phyloP scores from a whole-genome alignment of 2,113 vertebrate species.

The Sinocyclocheilus grahami region DNA sequence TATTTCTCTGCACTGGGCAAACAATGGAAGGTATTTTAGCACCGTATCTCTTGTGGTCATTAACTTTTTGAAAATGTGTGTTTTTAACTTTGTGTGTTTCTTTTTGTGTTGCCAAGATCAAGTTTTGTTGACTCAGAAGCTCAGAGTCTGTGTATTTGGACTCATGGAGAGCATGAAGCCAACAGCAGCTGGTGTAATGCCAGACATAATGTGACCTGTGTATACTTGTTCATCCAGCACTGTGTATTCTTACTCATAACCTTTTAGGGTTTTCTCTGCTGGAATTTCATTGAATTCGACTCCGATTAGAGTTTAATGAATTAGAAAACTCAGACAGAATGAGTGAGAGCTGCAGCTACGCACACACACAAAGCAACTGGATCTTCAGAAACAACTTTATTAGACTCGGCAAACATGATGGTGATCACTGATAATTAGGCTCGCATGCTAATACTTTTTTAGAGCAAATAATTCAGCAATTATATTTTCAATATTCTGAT shows the following conservation, averaged over 20 bases:
- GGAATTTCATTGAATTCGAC: conserved; percentile 61
- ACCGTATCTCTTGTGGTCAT: not conserved
- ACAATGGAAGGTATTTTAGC: not conserved
- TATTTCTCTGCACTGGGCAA: conserved; percentile 17
- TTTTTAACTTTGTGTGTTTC: not conserved
- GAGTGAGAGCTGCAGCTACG: not conserved
- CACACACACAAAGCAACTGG: not conserved
- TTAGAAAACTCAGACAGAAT: conserved; percentile 25
- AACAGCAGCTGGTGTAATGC: conserved; percentile 50
- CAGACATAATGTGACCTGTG: not conserved
- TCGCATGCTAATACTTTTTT: not conserved
- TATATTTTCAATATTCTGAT: not conserved
- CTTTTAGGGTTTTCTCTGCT: conserved; percentile 55
- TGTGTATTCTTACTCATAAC: conserved; percentile 48
- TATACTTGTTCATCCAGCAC: not conserved
- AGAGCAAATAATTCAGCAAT: not conserved
- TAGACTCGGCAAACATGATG: not conserved
- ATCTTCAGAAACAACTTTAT: not conserved
- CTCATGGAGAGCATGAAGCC: not conserved
- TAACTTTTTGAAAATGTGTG: not conserved
- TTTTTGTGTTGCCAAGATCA: not conserved
- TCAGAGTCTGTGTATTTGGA: no score
- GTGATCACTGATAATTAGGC: not conserved
- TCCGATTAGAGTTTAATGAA: conserved; percentile 47
- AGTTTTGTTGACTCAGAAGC: not conserved